Evolutionary conservation across 1,140 invertebrate genomes (phyloP), one percentile per base, ranked within the genome.

Genomic region (Ceratina calcarata): DNA sequence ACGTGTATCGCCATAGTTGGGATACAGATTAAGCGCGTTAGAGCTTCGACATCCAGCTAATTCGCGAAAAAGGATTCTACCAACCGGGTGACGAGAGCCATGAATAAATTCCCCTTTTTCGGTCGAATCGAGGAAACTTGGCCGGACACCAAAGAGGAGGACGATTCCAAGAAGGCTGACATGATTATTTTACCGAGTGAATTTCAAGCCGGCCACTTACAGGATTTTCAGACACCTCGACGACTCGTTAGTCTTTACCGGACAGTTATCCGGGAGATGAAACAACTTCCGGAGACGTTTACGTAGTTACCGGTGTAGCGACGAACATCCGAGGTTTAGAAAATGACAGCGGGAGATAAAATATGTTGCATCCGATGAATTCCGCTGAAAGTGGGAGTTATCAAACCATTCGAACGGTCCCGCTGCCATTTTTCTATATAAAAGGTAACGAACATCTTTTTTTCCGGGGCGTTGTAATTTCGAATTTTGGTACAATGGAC

Each of bases 11-110:
- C 87, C 86, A 87, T 87, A 87, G 86, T 90, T 89, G 87, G 37
- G 89, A 90, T 90, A 89, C 88, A 89, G 89, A 91, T 91, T 89
- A 91, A 88, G 84, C 88, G 87, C 89, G 90, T 90, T 88, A 89
- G 88, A 88, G 87, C 89, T 90, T 89, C 86, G 88, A 84, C 84
- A 87, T 83, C 78, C 84, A 80, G 81, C 78, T 81, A 86, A 88
- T 89, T 88, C 80, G 78, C 81, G 80, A 81, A 88, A 86, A 87
- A 88, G 74, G 79, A 81, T 67, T 81, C 79, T 20, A 62, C 78
- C 60, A 18, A 58, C 80, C 51, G 64, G 57, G 55, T 78, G 55
- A 58, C 72, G 64, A 51, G 60, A 78, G 72, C 78, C 60, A 87
- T 87, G 86, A 87, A 87, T 86, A 87, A 86, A 86, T 86, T 71